A percentile compares a stretch with the other conserved stretches of the same genome.
phyloP scores from a whole-genome alignment of 2,113 vertebrate species.

The Mustelus asterias region DNA sequence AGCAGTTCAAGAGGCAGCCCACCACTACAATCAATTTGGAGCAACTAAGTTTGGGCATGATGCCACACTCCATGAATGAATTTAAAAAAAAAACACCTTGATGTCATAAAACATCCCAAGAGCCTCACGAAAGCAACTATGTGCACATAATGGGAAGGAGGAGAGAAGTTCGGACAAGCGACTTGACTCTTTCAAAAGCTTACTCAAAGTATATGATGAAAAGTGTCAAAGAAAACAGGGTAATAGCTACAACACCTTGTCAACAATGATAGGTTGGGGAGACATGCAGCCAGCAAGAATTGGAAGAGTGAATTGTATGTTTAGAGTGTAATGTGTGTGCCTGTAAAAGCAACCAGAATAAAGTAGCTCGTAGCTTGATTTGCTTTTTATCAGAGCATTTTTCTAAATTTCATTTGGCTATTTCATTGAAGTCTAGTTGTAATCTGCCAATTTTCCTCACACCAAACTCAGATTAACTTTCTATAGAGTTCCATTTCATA shows the following conservation, averaged over 20 bases:
- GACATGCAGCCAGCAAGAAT: background rate
- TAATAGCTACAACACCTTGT: background rate
- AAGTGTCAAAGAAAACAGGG: background rate
- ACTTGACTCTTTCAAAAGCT: background rate
- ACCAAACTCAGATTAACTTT: background rate
- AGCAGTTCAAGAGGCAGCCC: no score
- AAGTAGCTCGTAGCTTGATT: background rate
- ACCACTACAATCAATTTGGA: background rate
- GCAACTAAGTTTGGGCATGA: background rate
- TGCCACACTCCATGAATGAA: background rate
- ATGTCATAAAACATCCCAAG: background rate
- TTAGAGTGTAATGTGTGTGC: background rate
- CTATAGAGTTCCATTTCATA: background rate
- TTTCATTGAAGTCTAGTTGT: background rate
- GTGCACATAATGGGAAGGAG: background rate
- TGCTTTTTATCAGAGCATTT: background rate
- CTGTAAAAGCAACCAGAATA: background rate
- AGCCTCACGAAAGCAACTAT: background rate
- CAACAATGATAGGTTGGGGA: background rate
- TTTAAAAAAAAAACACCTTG: background rate
- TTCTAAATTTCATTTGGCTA: background rate
- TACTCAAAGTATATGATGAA: background rate
- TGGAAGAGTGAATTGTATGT: background rate
- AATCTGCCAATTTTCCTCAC: background rate
- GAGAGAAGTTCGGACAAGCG: background rate